A percentile compares a stretch with the other conserved stretches of the same genome.
Evolutionary conservation across 2,888 invertebrate species (phyloP).

Genomic region (Acleris holmiana): DNA sequence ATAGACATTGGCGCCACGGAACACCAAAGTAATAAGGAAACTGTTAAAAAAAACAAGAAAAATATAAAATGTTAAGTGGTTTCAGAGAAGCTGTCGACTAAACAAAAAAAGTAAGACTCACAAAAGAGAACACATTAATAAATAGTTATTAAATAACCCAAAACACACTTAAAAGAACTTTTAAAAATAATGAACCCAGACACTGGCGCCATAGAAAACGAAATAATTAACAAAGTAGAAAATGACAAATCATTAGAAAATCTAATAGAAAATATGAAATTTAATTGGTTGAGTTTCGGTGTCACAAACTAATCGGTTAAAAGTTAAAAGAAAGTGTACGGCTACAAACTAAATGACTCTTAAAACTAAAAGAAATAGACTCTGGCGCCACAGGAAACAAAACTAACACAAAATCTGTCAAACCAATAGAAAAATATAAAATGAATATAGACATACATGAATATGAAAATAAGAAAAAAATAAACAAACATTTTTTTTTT

Average conservation of each 20-base stretch:
- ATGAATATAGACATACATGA: neutral
- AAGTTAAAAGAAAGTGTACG: neutral
- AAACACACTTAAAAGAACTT: neutral
- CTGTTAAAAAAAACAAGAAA: neutral
- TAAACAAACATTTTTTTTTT: too few species aligned
- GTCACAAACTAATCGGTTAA: neutral
- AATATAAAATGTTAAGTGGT: too few species aligned
- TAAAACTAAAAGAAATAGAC: too few species aligned
- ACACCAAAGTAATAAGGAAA: neutral
- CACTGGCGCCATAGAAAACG: slow-evolving; percentile 17
- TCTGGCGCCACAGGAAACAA: neutral
- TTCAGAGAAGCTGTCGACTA: too few species aligned
- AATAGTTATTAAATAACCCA: neutral
- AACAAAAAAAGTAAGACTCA: neutral
- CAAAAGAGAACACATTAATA: neutral
- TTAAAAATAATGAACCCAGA: slow-evolving; percentile 2
- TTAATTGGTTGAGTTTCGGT: too few species aligned
- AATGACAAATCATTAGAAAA: neutral
- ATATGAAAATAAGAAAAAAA: too few species aligned
- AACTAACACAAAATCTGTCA: neutral
- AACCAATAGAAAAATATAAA: neutral
- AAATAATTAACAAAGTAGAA: slow-evolving; percentile 1
- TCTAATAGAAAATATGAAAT: neutral
- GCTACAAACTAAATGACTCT: too few species aligned
- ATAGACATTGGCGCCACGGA: slow-evolving; percentile 9